These are phyloP conservation scores for Agrochola lota DNA, from an alignment of 2,888 invertebrate genomes.

Conservation along the genomic window DNA sequence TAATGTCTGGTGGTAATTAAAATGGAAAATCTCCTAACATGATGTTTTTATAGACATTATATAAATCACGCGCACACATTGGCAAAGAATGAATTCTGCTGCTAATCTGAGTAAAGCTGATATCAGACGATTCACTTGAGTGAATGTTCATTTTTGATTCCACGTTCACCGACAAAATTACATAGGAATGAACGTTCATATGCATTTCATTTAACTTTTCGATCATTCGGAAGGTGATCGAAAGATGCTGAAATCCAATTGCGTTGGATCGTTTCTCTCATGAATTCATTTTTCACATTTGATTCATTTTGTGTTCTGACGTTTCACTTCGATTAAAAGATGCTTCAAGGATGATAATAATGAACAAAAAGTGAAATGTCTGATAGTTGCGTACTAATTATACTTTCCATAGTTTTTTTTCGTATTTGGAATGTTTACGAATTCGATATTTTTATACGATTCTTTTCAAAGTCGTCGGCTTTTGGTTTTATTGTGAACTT, in stretches of 20 bases:
- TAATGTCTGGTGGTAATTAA: conserved; percentile 34
- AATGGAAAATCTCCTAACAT: conserved; percentile 36
- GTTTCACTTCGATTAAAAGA: neutral
- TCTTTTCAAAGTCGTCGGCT: neutral
- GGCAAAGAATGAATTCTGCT: conserved; percentile 7
- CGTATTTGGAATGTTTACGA: neutral
- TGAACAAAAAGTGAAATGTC: neutral
- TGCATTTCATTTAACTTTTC: neutral
- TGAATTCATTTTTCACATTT: neutral
- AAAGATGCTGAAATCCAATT: neutral
- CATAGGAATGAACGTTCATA: neutral
- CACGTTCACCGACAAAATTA: neutral
- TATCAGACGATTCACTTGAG: neutral
- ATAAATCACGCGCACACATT: conserved; percentile 12
- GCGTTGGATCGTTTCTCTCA: neutral
- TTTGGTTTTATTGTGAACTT: neutral
- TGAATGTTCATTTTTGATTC: neutral
- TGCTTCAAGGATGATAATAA: neutral
- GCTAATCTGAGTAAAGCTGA: neutral
- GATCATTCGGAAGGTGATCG: neutral
- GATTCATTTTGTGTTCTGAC: neutral
- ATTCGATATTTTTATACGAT: neutral
- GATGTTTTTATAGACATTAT: conserved; percentile 22
- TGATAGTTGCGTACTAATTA: neutral
- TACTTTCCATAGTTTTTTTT: neutral